Evolutionary conservation across 2,113 vertebrate species (phyloP), one percentile per base, ranked within the genome.

Genomic region (Trinectes maculatus): DNA sequence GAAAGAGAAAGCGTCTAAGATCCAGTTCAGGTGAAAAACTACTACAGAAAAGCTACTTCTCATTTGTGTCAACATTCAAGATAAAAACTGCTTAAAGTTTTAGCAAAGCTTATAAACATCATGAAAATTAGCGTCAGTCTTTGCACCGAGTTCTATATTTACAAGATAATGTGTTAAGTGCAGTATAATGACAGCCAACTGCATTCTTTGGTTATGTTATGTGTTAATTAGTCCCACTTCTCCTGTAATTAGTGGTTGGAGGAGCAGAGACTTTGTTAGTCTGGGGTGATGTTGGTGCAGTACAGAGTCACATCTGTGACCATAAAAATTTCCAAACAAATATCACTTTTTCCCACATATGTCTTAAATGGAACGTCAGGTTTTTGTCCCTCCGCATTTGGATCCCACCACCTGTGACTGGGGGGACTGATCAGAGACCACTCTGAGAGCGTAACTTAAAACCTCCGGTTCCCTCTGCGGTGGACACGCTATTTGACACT

Each of bases 391-490:
- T 61, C 56, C 61, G 52, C 69, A 62, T 65, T 57, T 72, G n/a
- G n/a, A 74, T 73, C 74, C 71, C 74, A 70, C 74, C 79, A 88
- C 86, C 85, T 86, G 78, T 63, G 73, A 51, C 18, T 26, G 48
- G 60, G 51, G 48, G 73, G 44, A n/a, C n/a, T 44, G 34, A 66
- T 49, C 22, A 8, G 65, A 75, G 58, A 88, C 52, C 63, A 74
- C 80, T 85, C 80, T 67, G 57, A 64, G 73, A 77, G 69, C 52
- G 61, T 84, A 84, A 87, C 71, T 75, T 71, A 88, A 84, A 88
- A 82, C 72, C 75, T 57, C 55, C 60, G 26, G 22, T 69, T 62
- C 67, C 54, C 33, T 71, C 74, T 83, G 65, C 5, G 25, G 81
- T 53, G 68, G 68, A 84, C 47, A 74, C 39, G 77, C 55, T 73